Evolutionary conservation across 2,113 vertebrate genomes (phyloP), one percentile per base, ranked within the genome.

Genomic region (Nothobranchius furzeri): DNA sequence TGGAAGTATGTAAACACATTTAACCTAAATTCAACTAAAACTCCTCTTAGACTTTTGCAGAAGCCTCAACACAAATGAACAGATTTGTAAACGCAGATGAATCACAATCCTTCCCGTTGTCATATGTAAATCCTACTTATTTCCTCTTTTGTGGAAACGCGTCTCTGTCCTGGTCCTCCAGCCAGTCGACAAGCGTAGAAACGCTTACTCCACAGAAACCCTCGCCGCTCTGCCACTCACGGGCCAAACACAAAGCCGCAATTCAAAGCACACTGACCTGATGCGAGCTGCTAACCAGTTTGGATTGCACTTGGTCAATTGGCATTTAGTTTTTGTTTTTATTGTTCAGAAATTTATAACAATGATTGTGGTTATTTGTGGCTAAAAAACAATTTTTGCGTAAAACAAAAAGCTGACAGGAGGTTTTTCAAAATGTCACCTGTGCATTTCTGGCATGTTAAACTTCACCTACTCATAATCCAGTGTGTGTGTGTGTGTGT

Each of bases 161-260:
- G 0, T 52, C 64, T 59, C 20, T 52, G 48, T 65, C 37, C 49
- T 60, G n/a, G 37, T 60, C 50, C 66, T 47, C 37, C 60, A 40
- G 46, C 52, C 30, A 30, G 1, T 70, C 71, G 83, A 77, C 83
- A 80, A 55, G 40, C 9, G 17, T 54, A 55, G 73, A 88, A 88
- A 78, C 52, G 86, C 89, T 85, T 66, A 89, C 75, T 74, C 64
- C 40, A 79, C 84, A 81, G 53, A 88, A 85, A 53, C 24, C 60
- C 58, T 42, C 47, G 1, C 9, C 45, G 70, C 48, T 42, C 37
- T 46, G 50, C 54, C 60, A 60, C 78, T 83, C 63, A 66, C 74
- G 73, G 45, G 68, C 73, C 70, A 63, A 73, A 73, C 59, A 81
- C 43, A 73, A 51, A 73, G 65, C 43, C n/a, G 30, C 60, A 60